Evolutionary conservation across 2,113 vertebrate species (phyloP).

Genomic region (Oostethus manadensis): DNA sequence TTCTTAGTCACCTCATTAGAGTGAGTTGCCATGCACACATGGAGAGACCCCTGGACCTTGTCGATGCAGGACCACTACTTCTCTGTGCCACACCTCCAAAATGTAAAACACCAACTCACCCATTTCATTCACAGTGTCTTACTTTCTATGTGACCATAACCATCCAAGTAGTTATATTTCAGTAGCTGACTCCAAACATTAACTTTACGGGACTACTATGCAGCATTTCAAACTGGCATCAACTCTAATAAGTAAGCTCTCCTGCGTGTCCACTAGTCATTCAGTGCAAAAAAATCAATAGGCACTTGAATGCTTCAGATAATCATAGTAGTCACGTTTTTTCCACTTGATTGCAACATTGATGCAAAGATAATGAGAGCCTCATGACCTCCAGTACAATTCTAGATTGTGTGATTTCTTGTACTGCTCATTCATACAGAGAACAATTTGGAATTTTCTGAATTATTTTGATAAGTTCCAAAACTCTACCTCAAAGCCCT

Average conservation of each 20-base stretch:
- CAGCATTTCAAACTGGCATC: slow-evolving; percentile 41
- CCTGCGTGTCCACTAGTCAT: slow-evolving; percentile 45
- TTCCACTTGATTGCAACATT: slow-evolving; percentile 49
- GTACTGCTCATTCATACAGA: slow-evolving; percentile 3
- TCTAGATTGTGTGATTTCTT: slow-evolving; percentile 11
- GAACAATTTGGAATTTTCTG: slow-evolving; percentile 33
- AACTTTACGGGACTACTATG: slow-evolving; percentile 19
- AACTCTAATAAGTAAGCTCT: slow-evolving; percentile 27
- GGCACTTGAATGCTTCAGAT: slow-evolving; percentile 35
- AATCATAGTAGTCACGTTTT: slow-evolving; percentile 44
- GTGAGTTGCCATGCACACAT: slow-evolving; percentile 45
- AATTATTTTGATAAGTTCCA: slow-evolving; percentile 58
- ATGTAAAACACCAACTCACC: slow-evolving; percentile 40
- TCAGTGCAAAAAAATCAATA: slow-evolving; percentile 27
- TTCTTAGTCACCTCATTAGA: slow-evolving; percentile 75
- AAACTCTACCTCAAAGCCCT: slow-evolving; percentile 56
- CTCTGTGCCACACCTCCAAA: slow-evolving; percentile 18
- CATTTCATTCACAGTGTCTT: slow-evolving; percentile 34
- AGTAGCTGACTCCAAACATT: slow-evolving; percentile 20
- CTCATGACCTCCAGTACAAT: slow-evolving; percentile 22
- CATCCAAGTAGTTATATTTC: slow-evolving; percentile 43
- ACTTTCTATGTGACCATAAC: slow-evolving; percentile 53
- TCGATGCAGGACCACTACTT: slow-evolving; percentile 25
- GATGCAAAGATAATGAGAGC: slow-evolving; percentile 39
- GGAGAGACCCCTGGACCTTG: slow-evolving; percentile 40